A percentile compares a stretch with the other conserved stretches of the same genome.
These are phyloP conservation scores for Drosophila willistoni DNA, from an alignment of 1,140 invertebrate genomes.

Conservation along the genomic window DNA sequence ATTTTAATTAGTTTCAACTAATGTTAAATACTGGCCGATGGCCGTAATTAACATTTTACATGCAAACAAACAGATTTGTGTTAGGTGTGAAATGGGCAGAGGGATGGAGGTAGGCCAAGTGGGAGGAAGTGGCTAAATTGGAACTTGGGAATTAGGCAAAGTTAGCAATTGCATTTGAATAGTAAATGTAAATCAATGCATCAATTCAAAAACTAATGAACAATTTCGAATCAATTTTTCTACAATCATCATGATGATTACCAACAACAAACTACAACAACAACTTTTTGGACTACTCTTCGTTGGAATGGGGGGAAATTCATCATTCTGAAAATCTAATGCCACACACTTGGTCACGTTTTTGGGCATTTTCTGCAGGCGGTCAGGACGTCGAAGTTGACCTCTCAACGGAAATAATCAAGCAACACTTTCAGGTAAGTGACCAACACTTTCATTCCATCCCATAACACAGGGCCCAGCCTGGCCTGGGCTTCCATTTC, in stretches of 20 bases:
- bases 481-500: no score
- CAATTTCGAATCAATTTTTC: conserved; percentile 63
- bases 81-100: not conserved
- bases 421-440: conserved; percentile 83
- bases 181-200: conserved; percentile 37
- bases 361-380: conserved; percentile 65
- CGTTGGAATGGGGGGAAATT: conserved; percentile 29
- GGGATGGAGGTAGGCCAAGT: no score
- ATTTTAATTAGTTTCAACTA: conserved; percentile 58
- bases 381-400: conserved; percentile 82
- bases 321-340: conserved; percentile 28
- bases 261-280: conserved; percentile 20
- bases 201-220: conserved; percentile 70
- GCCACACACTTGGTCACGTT: conserved; percentile 75
- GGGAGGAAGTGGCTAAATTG: no score
- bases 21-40: conserved; percentile 34
- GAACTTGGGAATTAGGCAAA: not conserved
- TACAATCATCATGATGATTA: conserved; percentile 53
- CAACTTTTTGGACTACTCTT: conserved; percentile 18
- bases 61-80: conserved; percentile 21
- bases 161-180: conserved; percentile 17
- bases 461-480: not conserved
- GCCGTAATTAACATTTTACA: conserved; percentile 48
- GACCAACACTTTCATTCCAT: conserved; percentile 1
- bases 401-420: conserved; percentile 83